phyloP scores from a whole-genome alignment of 2,888 invertebrate species.

The Drosophila eohydei region DNA sequence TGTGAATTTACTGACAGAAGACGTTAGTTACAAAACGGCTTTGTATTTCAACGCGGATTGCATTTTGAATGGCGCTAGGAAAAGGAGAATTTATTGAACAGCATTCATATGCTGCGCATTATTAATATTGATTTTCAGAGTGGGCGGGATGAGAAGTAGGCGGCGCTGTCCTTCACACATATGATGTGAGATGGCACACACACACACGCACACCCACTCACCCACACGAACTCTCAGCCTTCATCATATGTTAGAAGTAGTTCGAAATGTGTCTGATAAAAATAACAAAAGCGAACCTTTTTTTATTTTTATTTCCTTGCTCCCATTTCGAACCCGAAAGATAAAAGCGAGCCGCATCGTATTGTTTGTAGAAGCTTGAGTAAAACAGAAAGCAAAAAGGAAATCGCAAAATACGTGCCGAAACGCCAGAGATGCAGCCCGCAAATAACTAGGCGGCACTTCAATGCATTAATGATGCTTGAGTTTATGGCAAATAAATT shows the following conservation, averaged over 20 bases:
- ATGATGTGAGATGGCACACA: conserved; percentile 29
- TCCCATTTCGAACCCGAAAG: conserved; percentile 19
- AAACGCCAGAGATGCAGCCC: conserved; percentile 25
- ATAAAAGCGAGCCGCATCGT: conserved; percentile 38
- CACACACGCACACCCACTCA: conserved; percentile 2
- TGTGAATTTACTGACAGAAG: conserved; percentile 25
- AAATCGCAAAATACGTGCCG: conserved; percentile 25
- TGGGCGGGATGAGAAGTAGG: conserved; percentile 26
- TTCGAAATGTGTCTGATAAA: conserved; percentile 39
- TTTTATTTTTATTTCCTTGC: background rate
- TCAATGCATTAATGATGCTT: conserved; percentile 48
- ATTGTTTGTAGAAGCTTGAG: conserved; percentile 45
- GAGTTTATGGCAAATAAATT: conserved; percentile 34
- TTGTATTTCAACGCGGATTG: conserved; percentile 51
- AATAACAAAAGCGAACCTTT: conserved; percentile 49
- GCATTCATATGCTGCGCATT: conserved; percentile 71
- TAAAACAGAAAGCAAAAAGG: background rate
- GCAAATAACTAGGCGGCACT: conserved; percentile 43
- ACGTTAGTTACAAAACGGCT: conserved; percentile 33
- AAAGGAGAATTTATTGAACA: conserved; percentile 71
- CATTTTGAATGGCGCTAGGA: conserved; percentile 52
- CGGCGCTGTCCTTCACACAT: conserved; percentile 27
- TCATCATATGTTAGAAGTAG: conserved; percentile 6
- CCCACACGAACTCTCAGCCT: conserved; percentile 4
- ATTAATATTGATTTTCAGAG: conserved; percentile 72